Percentiles rank a stretch among this genome's conserved stretches.
These are phyloP conservation scores for Drosophila yakuba DNA, from an alignment of 1,140 invertebrate species.

Conservation along the genomic window DNA sequence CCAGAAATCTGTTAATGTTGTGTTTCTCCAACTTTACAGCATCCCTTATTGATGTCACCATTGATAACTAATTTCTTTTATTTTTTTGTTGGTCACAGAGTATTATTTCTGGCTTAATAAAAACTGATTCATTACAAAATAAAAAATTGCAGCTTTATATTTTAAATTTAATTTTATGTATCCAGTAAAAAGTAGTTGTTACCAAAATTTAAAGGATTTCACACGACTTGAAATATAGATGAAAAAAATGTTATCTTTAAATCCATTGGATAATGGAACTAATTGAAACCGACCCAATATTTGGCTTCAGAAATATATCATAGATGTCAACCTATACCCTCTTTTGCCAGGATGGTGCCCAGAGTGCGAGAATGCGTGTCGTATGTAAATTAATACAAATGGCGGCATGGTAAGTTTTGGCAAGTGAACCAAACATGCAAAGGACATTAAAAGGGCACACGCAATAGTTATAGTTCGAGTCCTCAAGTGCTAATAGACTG, in stretches of 20 bases:
- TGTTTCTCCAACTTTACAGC: slow-evolving; percentile 34
- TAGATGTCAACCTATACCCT: slow-evolving; percentile 45
- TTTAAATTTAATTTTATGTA: no score
- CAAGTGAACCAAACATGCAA: slow-evolving; percentile 62
- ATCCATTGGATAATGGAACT: slow-evolving; percentile 3
- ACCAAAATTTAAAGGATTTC: no score
- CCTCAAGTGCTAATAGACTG: slow-evolving; percentile 80
- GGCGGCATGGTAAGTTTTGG: slow-evolving; percentile 42
- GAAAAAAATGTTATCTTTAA: not conserved
- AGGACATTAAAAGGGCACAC: slow-evolving; percentile 75
- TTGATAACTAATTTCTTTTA: slow-evolving; percentile 16
- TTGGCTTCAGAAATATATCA: slow-evolving; percentile 60
- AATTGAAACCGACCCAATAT: slow-evolving; percentile 45
- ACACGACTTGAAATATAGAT: not conserved
- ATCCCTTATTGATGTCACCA: slow-evolving; percentile 3
- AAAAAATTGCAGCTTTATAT: no score
- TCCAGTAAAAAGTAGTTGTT: no score
- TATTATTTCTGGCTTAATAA: slow-evolving; percentile 46
- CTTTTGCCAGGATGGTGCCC: slow-evolving; percentile 25
- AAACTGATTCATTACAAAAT: not conserved
- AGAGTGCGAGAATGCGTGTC: slow-evolving; percentile 77
- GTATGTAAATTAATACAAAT: slow-evolving; percentile 78
- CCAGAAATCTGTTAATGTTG: slow-evolving; percentile 28
- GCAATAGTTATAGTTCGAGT: slow-evolving; percentile 36
- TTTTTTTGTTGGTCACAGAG: slow-evolving; percentile 29